Conservation (phyloP, 1,140 invertebrate genomes). For the Calephelis nemesis region DNA sequence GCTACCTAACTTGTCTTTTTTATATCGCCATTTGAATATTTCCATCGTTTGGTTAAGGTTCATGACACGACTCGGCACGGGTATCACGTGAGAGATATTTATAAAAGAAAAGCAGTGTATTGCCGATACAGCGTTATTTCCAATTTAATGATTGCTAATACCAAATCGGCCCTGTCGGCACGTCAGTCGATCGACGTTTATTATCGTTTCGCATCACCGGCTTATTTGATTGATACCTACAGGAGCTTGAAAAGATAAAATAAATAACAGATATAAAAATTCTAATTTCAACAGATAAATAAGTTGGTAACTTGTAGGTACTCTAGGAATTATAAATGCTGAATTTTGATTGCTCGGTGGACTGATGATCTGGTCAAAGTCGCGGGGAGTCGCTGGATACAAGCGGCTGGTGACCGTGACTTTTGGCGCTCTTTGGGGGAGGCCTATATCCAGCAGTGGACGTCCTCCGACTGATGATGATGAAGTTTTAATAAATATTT, state of each 20-base stretch:
- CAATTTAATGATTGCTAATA: constrained; percentile 78
- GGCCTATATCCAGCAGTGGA: too few relatives aligned
- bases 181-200: constrained; percentile 57
- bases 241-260: background rate
- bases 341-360: too few relatives aligned
- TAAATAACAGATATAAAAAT: background rate
- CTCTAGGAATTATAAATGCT: too few relatives aligned
- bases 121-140: constrained; percentile 73
- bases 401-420: too few relatives aligned
- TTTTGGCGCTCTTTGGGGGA: too few relatives aligned
- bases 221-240: constrained; percentile 40
- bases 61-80: constrained; percentile 72
- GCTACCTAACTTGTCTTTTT: constrained; percentile 78
- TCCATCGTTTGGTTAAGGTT: constrained; percentile 66
- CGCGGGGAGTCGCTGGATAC: too few relatives aligned
- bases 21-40: constrained; percentile 78
- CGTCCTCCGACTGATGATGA: too few relatives aligned
- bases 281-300: too few relatives aligned
- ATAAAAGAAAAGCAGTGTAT: constrained; percentile 75
- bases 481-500: too few relatives aligned
- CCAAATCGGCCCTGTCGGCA: constrained; percentile 61
- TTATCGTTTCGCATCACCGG: constrained; percentile 47
- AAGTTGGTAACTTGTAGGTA: too few relatives aligned
- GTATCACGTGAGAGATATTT: constrained; percentile 76
- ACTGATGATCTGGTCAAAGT: too few relatives aligned